A percentile compares a stretch with the other conserved stretches of the same genome.
Conservation (phyloP, 1,140 invertebrate genomes). For the Drosophila melanica region DNA sequence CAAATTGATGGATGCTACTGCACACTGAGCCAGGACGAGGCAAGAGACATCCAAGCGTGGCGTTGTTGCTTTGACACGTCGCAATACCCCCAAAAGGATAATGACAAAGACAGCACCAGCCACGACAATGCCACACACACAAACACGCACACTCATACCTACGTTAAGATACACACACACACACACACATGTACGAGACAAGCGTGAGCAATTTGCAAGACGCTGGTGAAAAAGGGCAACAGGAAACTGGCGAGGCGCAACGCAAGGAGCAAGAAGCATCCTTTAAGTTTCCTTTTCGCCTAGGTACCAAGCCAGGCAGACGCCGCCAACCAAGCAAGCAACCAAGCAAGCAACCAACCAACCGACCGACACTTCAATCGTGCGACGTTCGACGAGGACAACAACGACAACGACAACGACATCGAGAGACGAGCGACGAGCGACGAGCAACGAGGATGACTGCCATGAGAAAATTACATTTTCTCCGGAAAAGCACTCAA, state of each 20-base stretch:
- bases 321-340: conserved; percentile 19
- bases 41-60: conserved; percentile 46
- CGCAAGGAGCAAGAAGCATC: conserved; percentile 54
- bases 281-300: conserved; percentile 79
- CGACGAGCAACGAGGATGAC: conserved; percentile 49
- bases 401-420: conserved; percentile 32
- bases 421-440: conserved; percentile 33
- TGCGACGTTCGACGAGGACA: conserved; percentile 70
- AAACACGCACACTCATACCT: conserved; percentile 26
- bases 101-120: conserved; percentile 77
- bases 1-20: conserved; percentile 84
- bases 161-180: conserved; percentile 23
- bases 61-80: conserved; percentile 82
- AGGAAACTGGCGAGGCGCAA: conserved; percentile 65
- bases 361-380: conserved; percentile 74
- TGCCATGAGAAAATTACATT: conserved; percentile 83
- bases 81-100: conserved; percentile 81
- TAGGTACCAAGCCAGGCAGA: conserved; percentile 55
- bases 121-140: conserved; percentile 66
- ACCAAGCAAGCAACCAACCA: conserved; percentile 14
- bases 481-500: conserved; percentile 83
- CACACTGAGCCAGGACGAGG: conserved; percentile 52
- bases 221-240: conserved; percentile 78
- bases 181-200: conserved; percentile 41
- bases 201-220: conserved; percentile 79